These are phyloP conservation scores for Pogonophryne albipinna DNA, from an alignment of 2,797 vertebrate species.

Conservation along the genomic window DNA sequence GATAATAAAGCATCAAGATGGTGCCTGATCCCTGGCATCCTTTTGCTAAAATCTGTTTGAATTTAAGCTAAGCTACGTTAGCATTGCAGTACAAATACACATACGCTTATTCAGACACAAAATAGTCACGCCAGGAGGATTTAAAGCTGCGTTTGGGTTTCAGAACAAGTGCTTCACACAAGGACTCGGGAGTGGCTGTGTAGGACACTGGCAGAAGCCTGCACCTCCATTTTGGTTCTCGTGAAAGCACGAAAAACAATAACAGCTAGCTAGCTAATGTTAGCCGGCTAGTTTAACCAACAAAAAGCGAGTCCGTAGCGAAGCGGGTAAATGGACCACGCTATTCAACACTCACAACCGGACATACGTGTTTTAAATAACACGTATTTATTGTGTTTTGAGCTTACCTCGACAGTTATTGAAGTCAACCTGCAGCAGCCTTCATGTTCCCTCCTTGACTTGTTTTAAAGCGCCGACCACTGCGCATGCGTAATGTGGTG, in stretches of 20 bases:
- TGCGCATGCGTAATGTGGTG: slow-evolving; percentile 80
- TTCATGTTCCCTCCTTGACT: slow-evolving; percentile 85
- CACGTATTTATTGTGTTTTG: not conserved
- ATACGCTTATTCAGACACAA: not conserved
- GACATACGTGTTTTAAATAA: not conserved
- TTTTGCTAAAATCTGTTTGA: slow-evolving; percentile 42
- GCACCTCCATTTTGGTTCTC: slow-evolving; percentile 85
- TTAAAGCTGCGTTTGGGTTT: slow-evolving; percentile 16
- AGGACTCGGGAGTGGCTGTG: slow-evolving; percentile 79
- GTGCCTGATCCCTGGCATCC: slow-evolving; percentile 25
- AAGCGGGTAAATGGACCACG: not conserved
- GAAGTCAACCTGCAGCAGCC: slow-evolving; percentile 71
- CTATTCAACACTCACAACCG: not conserved
- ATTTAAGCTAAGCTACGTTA: slow-evolving; percentile 55
- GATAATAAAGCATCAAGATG: not conserved
- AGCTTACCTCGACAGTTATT: slow-evolving; percentile 77
- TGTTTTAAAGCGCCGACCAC: slow-evolving; percentile 77
- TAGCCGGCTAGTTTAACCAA: slow-evolving; percentile 56
- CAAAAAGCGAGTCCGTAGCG: slow-evolving; percentile 1
- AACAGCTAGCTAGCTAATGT: slow-evolving; percentile 81
- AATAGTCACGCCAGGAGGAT: not conserved
- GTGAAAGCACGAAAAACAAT: slow-evolving; percentile 83
- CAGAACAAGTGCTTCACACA: slow-evolving; percentile 30
- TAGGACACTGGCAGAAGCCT: slow-evolving; percentile 66
- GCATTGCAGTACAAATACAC: slow-evolving; percentile 17